phyloP scores from a whole-genome alignment of 92 coral and sea anemone species.

The Pocillopora meandrina region DNA sequence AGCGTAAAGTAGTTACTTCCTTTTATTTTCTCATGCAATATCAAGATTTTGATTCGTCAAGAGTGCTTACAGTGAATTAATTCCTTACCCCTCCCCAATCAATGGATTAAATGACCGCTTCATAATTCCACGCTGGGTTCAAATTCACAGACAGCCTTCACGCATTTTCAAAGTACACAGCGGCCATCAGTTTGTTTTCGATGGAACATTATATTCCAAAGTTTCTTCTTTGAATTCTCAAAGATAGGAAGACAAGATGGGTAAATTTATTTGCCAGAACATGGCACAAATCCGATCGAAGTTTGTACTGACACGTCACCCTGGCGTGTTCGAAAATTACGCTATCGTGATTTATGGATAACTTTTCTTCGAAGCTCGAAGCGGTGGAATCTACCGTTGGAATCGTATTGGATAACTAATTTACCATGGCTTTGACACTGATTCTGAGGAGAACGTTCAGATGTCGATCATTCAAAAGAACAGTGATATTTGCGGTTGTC shows the following conservation, averaged over 20 bases:
- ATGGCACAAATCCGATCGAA: neutral
- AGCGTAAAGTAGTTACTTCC: too few species aligned
- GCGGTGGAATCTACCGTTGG: neutral
- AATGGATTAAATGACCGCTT: too few species aligned
- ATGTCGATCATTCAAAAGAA: slow-evolving; percentile 72
- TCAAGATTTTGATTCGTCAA: too few species aligned
- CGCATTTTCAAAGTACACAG: neutral
- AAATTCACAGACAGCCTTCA: too few species aligned
- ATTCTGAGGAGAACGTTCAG: slow-evolving; percentile 66
- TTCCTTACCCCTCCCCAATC: too few species aligned
- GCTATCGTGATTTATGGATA: slow-evolving; percentile 2
- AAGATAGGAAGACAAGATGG: neutral
- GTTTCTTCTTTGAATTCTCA: neutral
- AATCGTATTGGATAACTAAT: neutral
- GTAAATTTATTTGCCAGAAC: neutral
- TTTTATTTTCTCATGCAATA: too few species aligned
- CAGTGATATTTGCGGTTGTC: slow-evolving; percentile 72
- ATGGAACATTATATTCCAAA: neutral
- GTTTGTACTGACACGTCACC: slow-evolving; percentile 3
- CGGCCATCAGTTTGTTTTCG: neutral
- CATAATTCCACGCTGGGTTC: too few species aligned
- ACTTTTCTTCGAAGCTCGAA: neutral
- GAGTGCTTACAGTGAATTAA: too few species aligned
- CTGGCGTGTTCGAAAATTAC: neutral
- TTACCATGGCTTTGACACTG: slow-evolving; percentile 54